These are phyloP conservation scores for Pangasianodon hypophthalmus DNA, from an alignment of 2,113 vertebrate species.

Conservation along the genomic window DNA sequence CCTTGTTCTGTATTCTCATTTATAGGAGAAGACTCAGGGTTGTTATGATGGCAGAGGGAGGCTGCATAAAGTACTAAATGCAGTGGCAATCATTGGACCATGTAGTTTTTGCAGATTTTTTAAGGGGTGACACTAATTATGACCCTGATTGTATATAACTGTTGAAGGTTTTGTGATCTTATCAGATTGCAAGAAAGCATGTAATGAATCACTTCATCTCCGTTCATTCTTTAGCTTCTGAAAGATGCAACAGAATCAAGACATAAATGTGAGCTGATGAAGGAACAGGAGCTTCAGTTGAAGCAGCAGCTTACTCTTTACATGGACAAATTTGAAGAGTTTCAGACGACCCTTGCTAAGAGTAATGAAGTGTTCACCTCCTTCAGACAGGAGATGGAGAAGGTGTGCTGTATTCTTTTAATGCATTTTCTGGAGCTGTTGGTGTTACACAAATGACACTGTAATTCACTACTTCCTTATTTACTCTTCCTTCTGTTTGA, in stretches of 20 bases:
- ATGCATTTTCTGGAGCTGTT: background rate
- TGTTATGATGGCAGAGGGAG: background rate
- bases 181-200: background rate
- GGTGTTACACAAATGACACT: background rate
- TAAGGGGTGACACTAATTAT: background rate
- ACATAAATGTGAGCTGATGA: constrained; percentile 96
- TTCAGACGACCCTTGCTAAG: constrained; percentile 97
- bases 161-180: background rate
- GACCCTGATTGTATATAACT: background rate
- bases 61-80: background rate
- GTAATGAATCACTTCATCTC: background rate
- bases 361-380: constrained; percentile 99
- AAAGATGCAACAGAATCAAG: constrained; percentile 95
- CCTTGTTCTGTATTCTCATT: no score
- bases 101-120: no score
- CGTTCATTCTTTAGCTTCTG: constrained; percentile 78
- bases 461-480: background rate
- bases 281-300: constrained; percentile 92
- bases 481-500: background rate
- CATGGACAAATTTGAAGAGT: constrained; percentile 99
- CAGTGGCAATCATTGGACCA: background rate
- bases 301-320: constrained; percentile 98
- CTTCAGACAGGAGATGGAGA: constrained; percentile 99
- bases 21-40: no score
- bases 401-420: constrained; percentile 73